Evolutionary conservation across 2,888 invertebrate species (phyloP), one percentile per base, ranked within the genome.

Genomic region (Boloria selene): DNA sequence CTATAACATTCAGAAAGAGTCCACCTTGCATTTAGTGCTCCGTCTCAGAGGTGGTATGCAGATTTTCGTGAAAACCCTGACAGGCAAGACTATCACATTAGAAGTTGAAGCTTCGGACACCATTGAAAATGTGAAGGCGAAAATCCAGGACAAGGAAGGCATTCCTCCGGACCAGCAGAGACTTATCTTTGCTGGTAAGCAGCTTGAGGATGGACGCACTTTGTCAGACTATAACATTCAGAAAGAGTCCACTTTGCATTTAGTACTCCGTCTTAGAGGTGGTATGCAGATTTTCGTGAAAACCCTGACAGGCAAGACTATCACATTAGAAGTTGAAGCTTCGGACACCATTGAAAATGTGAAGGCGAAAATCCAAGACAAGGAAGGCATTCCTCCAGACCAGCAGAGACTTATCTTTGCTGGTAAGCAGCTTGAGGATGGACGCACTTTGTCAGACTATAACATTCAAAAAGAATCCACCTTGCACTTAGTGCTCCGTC

Each of bases 151-250:
- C 13, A 75, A 75, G 6, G 77, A 77, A 60, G 93, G 93, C 2
- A 94, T 94, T 71, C 93, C 93, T 1, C 93, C 93, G 47, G 53
- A 69, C 50, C 58, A 53, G 16, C 49, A 63, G 31, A 52, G 68
- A 47, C 76, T 94, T 56, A 94, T 94, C 72, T 94, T 93, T 67
- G 94, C 93, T 26, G 94, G 94, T 2, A 94, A 94, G 72, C 94
- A 94, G 73, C 75, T 94, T 51, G 94, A 94, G 83, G 94, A 94
- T 85, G 80, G 80, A 2, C 65, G 65, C n/a, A 65, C 65, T 67
- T 54, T 72, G 51, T 77, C 68, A 0, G 52, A 65, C 16, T 65
- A 65, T 4, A 65, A 65, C 3, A 65, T 72, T 17, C 68, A 68
- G 38, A 68, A 69, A 7, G 69, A 69, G 10, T 69, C 65, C 0